Conservation (phyloP, 2,113 vertebrate species). For the Struthio camelus region DNA sequence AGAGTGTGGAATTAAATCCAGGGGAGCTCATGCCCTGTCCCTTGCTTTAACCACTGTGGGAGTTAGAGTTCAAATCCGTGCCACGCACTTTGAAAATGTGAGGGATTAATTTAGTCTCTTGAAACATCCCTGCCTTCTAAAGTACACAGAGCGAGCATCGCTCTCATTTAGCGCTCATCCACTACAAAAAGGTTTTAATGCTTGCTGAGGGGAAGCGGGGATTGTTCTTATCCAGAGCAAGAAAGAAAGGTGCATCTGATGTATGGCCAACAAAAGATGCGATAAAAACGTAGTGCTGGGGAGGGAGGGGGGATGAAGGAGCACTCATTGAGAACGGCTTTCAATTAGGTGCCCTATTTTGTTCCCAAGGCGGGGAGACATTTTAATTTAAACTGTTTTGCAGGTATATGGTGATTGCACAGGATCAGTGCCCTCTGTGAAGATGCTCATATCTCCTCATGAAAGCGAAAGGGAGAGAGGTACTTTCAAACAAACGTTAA, state of each 20-base stretch:
- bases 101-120: conserved; percentile 32
- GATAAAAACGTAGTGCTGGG: not conserved
- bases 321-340: not conserved
- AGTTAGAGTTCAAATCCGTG: not conserved
- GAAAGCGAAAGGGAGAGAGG: not conserved
- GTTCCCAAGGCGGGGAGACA: not conserved
- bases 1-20: not conserved
- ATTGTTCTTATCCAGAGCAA: conserved; percentile 42
- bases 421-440: not conserved
- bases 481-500: not conserved
- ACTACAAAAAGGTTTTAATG: conserved; percentile 19
- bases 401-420: not conserved
- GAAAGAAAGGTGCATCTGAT: conserved; percentile 13
- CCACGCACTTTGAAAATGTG: not conserved
- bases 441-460: not conserved
- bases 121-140: conserved; percentile 2
- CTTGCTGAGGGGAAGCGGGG: not conserved
- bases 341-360: conserved; percentile 36
- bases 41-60: not conserved
- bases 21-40: not conserved
- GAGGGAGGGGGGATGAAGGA: not conserved
- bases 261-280: conserved; percentile 13
- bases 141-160: not conserved
- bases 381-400: not conserved
- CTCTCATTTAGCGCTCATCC: not conserved